A percentile compares a stretch with the other conserved stretches of the same genome.
Evolutionary conservation across 2,113 vertebrate genomes (phyloP).

Genomic region (Dolichotis patagonum): DNA sequence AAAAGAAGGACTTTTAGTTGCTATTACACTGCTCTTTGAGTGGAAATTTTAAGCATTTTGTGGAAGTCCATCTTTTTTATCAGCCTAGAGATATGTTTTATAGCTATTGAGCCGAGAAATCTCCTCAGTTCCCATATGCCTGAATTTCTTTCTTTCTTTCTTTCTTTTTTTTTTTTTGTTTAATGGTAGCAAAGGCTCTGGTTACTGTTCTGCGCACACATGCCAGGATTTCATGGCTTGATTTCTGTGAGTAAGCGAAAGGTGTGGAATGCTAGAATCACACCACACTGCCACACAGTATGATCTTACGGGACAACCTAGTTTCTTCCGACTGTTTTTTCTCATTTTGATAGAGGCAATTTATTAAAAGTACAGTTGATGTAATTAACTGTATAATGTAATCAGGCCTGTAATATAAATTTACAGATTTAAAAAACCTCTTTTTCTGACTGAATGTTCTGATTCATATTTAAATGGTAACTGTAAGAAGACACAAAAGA

Average conservation of each 20-base stretch:
- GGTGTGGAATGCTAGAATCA: not conserved
- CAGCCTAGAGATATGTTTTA: not conserved
- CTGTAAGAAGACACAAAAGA: not conserved
- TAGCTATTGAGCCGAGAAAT: not conserved
- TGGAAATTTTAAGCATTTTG: conserved; percentile 6
- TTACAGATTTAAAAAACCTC: not conserved
- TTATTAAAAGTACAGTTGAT: not conserved
- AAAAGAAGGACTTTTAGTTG: not conserved
- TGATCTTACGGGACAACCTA: not conserved
- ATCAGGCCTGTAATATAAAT: not conserved
- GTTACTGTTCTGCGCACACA: not conserved
- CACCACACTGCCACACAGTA: accelerated
- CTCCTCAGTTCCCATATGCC: not conserved
- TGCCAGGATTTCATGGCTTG: not conserved
- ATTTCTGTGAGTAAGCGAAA: not conserved
- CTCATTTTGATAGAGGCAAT: not conserved
- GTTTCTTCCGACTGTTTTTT: not conserved
- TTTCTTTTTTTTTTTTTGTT: not conserved
- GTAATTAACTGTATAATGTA: not conserved
- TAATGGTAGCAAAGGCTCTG: not conserved
- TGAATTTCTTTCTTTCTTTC: not conserved
- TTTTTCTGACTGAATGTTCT: not conserved
- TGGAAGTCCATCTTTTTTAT: not conserved
- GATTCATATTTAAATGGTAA: not conserved
- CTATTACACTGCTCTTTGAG: not conserved